Evolutionary conservation across 2,113 vertebrate species (phyloP).

Genomic region (Trachemys scripta): DNA sequence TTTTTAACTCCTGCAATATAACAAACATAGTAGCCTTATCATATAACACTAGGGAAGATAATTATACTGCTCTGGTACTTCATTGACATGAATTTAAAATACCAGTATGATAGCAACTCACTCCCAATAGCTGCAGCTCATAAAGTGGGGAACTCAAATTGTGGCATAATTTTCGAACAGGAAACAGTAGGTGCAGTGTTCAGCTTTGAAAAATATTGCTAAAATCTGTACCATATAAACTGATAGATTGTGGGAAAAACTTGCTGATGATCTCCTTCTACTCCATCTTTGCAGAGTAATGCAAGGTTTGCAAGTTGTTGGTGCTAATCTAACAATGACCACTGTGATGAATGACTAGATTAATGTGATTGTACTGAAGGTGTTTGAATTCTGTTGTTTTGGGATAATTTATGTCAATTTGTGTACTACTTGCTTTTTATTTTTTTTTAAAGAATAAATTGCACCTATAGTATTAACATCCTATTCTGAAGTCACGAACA

Average conservation of each 20-base stretch:
- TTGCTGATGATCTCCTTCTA: neutral
- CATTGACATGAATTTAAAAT: conserved; percentile 11
- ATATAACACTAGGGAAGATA: neutral
- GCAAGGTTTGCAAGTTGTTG: neutral
- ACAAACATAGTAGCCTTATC: neutral
- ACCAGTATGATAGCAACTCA: neutral
- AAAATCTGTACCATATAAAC: neutral
- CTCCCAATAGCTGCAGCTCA: neutral
- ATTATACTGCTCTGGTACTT: neutral
- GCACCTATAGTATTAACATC: conserved; percentile 1
- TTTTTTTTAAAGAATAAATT: conserved; percentile 18
- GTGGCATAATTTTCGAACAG: neutral
- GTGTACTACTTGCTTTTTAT: neutral
- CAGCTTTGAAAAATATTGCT: neutral
- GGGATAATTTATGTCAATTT: neutral
- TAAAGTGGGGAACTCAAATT: neutral
- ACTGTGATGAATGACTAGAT: neutral
- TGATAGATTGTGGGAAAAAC: neutral
- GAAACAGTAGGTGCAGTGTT: neutral
- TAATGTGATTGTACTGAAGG: neutral
- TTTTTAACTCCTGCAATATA: neutral
- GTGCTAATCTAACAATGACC: neutral
- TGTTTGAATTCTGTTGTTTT: conserved; percentile 19
- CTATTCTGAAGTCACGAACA: conserved; percentile 46
- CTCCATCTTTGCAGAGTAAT: neutral